Conservation (phyloP, 2,797 vertebrate genomes). For the Ammospiza maritima region DNA sequence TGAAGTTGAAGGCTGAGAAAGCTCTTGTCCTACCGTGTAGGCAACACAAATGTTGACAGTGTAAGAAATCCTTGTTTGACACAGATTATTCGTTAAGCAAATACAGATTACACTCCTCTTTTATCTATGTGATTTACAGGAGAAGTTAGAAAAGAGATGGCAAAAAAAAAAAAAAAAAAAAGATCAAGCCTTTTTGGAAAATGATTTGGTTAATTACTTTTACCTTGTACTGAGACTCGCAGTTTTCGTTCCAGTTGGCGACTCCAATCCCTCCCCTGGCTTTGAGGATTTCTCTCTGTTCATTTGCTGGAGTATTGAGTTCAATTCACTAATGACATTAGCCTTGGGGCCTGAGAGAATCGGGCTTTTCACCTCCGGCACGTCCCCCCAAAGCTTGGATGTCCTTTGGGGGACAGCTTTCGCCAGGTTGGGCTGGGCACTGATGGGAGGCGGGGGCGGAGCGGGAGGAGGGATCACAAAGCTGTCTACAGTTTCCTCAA, state of each 20-base stretch:
- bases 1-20: neutral
- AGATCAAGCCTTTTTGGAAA: neutral
- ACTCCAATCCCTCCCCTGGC: conserved; percentile 88
- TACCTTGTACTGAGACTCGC: conserved; percentile 89
- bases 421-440: conserved; percentile 77
- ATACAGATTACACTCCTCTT: neutral
- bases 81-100: neutral
- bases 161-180: neutral
- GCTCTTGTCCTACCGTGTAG: neutral
- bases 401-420: conserved; percentile 89
- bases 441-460: conserved; percentile 82
- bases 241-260: conserved; percentile 84
- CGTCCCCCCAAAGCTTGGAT: conserved; percentile 94
- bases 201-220: conserved; percentile 43
- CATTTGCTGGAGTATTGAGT: conserved; percentile 97
- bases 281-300: conserved; percentile 90
- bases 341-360: conserved; percentile 92
- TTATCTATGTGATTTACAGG: neutral
- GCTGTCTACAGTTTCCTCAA: conserved; percentile 89
- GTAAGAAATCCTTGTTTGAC: neutral
- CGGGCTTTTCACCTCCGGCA: conserved; percentile 87
- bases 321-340: conserved; percentile 95
- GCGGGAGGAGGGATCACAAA: conserved; percentile 86
- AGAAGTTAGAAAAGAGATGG: neutral
- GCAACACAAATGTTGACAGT: neutral